phyloP scores from a whole-genome alignment of 2,797 vertebrate species.

The Rhyacichthys aspro region DNA sequence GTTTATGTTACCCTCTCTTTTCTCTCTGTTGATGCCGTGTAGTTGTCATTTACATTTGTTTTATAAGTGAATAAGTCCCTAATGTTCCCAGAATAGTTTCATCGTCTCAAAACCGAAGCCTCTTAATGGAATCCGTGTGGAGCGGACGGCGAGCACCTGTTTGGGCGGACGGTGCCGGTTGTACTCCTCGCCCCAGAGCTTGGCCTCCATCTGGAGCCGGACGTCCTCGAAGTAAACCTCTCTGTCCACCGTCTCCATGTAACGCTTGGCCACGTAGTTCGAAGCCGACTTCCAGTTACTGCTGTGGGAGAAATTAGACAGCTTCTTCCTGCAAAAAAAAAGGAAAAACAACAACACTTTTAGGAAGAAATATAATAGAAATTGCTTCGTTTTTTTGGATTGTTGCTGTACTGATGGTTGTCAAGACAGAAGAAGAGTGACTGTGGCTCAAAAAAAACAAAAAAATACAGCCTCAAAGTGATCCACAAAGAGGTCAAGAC shows the following conservation, averaged over 20 bases:
- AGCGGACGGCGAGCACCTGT: constrained; percentile 79
- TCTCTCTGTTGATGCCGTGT: too few relatives aligned
- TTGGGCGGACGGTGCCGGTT: constrained; percentile 96
- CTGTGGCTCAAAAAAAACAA: too few relatives aligned
- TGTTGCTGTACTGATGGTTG: too few relatives aligned
- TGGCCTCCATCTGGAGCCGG: constrained; percentile 96
- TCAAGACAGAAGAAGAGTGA: too few relatives aligned
- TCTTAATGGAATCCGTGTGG: not conserved
- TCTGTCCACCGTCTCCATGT: constrained; percentile 89
- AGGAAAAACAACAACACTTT: not conserved
- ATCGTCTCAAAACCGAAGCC: not conserved
- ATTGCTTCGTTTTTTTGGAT: too few relatives aligned
- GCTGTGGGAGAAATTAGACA: constrained; percentile 94
- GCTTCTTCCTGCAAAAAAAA: constrained; percentile 87
- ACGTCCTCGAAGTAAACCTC: constrained; percentile 97
- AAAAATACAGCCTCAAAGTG: too few relatives aligned
- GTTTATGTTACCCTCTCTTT: too few relatives aligned
- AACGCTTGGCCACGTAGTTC: constrained; percentile 94
- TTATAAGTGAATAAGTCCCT: not conserved
- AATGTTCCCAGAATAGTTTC: not conserved
- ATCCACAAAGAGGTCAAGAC: too few relatives aligned
- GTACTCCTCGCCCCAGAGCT: constrained; percentile 98
- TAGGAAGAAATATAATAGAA: too few relatives aligned
- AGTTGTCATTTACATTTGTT: too few relatives aligned
- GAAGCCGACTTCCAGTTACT: constrained; percentile 95